Conservation (phyloP, 2,888 invertebrate genomes). For the Microctonus aethiopoides region DNA sequence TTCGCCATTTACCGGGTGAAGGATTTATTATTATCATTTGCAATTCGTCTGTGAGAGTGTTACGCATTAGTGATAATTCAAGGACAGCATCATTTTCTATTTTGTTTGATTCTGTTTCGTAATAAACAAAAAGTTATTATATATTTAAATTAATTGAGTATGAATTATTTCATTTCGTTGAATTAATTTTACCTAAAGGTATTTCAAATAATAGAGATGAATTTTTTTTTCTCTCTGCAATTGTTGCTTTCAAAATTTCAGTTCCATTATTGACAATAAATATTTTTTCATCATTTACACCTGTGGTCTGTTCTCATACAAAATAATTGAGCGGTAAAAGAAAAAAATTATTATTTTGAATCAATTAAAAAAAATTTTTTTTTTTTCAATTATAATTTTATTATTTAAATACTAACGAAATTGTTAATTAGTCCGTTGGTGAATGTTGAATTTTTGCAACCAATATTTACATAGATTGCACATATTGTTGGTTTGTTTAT, state of each 20-base stretch:
- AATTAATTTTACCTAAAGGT: conserved; percentile 46
- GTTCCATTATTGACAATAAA: conserved; percentile 37
- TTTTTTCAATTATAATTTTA: neutral
- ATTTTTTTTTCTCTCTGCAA: conserved; percentile 44
- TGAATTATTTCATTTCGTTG: no score
- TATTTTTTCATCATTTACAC: conserved; percentile 29
- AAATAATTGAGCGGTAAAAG: neutral
- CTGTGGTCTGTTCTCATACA: neutral
- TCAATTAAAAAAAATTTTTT: neutral
- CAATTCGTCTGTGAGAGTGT: conserved; percentile 43
- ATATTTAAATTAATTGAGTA: neutral
- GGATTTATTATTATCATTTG: conserved; percentile 51
- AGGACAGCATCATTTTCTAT: neutral
- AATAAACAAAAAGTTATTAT: neutral
- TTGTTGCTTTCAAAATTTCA: conserved; percentile 39
- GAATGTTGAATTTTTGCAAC: neutral
- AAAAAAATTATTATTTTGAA: neutral
- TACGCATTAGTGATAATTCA: conserved; percentile 47
- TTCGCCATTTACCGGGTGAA: conserved; percentile 52
- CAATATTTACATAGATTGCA: conserved; percentile 4
- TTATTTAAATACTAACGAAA: conserved; percentile 1
- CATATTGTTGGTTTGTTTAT: neutral
- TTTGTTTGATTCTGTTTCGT: neutral
- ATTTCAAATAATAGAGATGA: conserved; percentile 42
- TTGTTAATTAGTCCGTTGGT: neutral